Percentiles rank a stretch among this genome's conserved stretches.
phyloP scores from a whole-genome alignment of 2,113 vertebrate species.

The Spheniscus mendiculus region DNA sequence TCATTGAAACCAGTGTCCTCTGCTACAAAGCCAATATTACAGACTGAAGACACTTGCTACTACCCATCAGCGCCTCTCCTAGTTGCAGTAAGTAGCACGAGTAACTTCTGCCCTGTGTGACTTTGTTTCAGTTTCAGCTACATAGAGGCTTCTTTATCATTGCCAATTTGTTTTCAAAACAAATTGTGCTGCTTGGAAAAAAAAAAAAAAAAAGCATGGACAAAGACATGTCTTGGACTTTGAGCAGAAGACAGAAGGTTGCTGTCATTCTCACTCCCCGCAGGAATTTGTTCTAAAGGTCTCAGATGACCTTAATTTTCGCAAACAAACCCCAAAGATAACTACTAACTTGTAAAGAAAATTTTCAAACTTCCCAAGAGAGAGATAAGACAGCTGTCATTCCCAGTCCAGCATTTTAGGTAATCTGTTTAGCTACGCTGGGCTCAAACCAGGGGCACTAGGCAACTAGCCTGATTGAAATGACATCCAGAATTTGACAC shows the following conservation, averaged over 20 bases:
- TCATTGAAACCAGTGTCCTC: background rate
- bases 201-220: background rate
- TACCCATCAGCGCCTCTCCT: background rate
- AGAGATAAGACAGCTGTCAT: background rate
- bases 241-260: background rate
- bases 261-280: background rate
- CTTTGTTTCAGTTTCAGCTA: background rate
- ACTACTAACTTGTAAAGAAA: background rate
- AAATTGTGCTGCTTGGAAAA: background rate
- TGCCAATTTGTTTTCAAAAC: background rate
- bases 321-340: background rate
- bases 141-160: background rate
- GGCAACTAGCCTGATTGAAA: background rate
- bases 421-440: background rate
- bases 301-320: background rate
- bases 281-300: background rate
- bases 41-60: background rate
- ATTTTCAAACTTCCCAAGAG: background rate
- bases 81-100: background rate
- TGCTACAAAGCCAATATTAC: background rate
- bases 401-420: background rate
- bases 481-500: background rate
- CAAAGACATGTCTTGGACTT: background rate
- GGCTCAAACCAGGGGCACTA: background rate
- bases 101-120: background rate